Conservation (phyloP, 2,797 vertebrate genomes). For the Pseudocheirus occidentalis region DNA sequence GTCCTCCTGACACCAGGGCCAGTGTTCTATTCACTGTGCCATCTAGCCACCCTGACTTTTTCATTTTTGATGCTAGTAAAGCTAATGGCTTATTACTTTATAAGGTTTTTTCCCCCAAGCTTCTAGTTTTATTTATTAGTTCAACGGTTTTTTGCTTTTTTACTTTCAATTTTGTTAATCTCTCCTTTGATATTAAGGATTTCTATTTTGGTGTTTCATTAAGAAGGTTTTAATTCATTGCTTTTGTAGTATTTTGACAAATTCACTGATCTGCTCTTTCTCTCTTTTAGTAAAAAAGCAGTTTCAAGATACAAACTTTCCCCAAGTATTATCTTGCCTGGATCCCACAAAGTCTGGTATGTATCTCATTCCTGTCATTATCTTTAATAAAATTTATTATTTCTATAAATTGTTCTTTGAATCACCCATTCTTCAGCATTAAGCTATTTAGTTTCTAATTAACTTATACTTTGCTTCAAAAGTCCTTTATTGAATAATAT, state of each 20-base stretch:
- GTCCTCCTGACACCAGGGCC: too few species aligned
- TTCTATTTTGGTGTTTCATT: neutral
- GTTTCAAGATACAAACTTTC: neutral
- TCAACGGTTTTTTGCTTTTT: neutral
- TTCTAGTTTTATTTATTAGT: neutral
- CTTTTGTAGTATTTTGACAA: neutral
- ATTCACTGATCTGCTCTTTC: neutral
- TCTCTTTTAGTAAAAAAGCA: neutral
- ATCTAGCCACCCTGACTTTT: neutral
- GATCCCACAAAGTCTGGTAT: too few species aligned
- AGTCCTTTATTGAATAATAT: too few species aligned
- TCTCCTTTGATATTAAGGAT: too few species aligned
- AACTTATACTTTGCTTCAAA: too few species aligned
- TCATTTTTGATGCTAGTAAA: neutral
- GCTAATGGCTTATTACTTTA: neutral
- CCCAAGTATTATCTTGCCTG: too few species aligned
- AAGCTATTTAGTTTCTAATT: neutral
- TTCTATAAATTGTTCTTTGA: neutral
- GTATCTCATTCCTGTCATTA: neutral
- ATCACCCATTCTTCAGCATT: neutral
- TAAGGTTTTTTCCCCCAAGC: neutral
- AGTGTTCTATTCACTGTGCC: too few species aligned
- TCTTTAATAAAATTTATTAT: too few species aligned
- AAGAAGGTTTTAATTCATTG: neutral
- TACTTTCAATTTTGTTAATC: too few species aligned